Conservation (phyloP, 2,113 vertebrate genomes). For the Petroica traversi region DNA sequence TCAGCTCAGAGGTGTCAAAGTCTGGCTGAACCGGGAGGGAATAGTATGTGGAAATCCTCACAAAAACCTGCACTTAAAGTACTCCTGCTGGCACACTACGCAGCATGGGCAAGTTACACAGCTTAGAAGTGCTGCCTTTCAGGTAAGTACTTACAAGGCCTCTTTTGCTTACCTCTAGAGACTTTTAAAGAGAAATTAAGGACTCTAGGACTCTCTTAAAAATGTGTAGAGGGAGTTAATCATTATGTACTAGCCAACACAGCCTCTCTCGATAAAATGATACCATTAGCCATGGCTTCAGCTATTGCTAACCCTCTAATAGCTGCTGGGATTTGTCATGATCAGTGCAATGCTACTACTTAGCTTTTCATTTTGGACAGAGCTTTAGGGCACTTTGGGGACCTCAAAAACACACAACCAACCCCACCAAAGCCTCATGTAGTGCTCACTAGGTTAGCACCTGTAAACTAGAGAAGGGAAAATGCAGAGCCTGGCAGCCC, state of each 20-base stretch:
- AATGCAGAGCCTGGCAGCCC: background rate
- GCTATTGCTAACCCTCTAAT: background rate
- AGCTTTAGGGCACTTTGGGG: background rate
- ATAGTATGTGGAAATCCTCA: background rate
- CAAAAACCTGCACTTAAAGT: conserved; percentile 1
- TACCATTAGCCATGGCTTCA: background rate
- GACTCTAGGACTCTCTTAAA: background rate
- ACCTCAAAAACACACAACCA: background rate
- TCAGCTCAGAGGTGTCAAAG: background rate
- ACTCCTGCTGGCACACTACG: background rate
- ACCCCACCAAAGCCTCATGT: accelerated
- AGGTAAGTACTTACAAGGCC: background rate
- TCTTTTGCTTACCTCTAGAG: background rate
- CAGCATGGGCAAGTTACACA: background rate
- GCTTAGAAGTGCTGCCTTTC: background rate
- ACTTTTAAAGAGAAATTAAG: background rate
- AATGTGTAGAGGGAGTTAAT: background rate
- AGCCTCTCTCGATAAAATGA: background rate
- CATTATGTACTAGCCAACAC: background rate
- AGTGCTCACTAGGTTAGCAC: background rate
- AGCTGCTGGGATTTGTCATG: background rate
- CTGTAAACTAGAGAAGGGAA: background rate
- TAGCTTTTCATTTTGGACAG: background rate
- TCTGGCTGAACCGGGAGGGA: background rate
- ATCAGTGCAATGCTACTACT: background rate